phyloP scores from a whole-genome alignment of 2,888 invertebrate species.

The Drosophila nr. fundita region DNA sequence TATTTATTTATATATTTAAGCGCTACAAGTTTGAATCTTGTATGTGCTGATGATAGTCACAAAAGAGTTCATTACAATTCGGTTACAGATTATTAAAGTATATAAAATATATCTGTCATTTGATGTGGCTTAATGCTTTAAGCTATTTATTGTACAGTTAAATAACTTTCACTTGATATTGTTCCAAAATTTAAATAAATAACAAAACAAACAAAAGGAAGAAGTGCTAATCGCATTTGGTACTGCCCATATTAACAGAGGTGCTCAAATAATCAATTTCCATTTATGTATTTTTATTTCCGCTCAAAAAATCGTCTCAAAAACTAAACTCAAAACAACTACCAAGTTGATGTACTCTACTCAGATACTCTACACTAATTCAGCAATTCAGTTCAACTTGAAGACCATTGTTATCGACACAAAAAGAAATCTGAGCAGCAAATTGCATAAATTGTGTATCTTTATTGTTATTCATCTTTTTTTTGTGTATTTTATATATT shows the following conservation, averaged over 20 bases:
- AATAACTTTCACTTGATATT: not conserved
- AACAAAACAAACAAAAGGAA: not conserved
- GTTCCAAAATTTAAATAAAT: not conserved
- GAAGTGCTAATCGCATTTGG: not conserved
- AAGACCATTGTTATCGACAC: not conserved
- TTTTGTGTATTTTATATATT: not conserved
- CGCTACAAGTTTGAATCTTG: not conserved
- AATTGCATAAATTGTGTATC: slow-evolving; percentile 13
- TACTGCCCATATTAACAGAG: not conserved
- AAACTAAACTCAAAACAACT: not conserved
- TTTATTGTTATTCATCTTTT: slow-evolving; percentile 23
- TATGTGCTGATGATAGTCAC: not conserved
- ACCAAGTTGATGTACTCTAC: not conserved
- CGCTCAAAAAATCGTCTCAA: no score
- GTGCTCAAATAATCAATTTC: not conserved
- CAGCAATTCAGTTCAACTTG: not conserved
- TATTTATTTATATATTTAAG: not conserved
- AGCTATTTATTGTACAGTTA: rapidly evolving
- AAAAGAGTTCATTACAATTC: not conserved
- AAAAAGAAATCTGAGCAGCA: not conserved
- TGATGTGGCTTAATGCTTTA: not conserved
- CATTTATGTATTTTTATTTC: not conserved
- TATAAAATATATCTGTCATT: rapidly evolving
- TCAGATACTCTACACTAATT: not conserved
- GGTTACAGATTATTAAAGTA: not conserved